A percentile compares a stretch with the other conserved stretches of the same genome.
phyloP scores from a whole-genome alignment of 2,888 invertebrate species.

The Pegoplata infirma region DNA sequence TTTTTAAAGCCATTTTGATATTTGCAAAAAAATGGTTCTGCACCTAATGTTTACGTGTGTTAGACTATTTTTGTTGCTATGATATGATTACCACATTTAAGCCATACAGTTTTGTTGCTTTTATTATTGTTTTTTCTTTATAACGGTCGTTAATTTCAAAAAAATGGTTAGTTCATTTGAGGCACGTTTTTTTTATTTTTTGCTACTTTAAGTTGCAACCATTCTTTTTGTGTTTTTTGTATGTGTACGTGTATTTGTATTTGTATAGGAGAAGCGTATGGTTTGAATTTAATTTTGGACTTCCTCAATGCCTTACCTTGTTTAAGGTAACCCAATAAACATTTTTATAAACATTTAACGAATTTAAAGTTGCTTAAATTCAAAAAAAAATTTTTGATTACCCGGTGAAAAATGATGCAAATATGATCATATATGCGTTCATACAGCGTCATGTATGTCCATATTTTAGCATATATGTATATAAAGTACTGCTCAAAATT shows the following conservation, averaged over 20 bases:
- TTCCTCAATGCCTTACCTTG: conserved; percentile 38
- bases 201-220: not conserved
- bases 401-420: too few species aligned
- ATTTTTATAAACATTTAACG: too few species aligned
- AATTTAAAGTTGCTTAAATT: too few species aligned
- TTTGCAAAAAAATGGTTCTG: too few species aligned
- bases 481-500: too few species aligned
- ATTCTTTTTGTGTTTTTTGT: conserved; percentile 11
- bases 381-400: too few species aligned
- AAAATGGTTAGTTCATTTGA: conserved; percentile 30
- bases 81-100: conserved; percentile 51
- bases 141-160: conserved; percentile 31
- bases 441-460: too few species aligned
- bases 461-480: too few species aligned
- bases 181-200: conserved; percentile 58
- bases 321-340: not conserved
- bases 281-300: conserved; percentile 10
- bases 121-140: conserved; percentile 11
- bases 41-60: too few species aligned
- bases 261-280: too few species aligned
- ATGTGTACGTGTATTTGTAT: conserved; percentile 9
- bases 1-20: not conserved
- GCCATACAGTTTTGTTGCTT: conserved; percentile 24
- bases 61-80: too few species aligned
- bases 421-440: too few species aligned